Conservation (phyloP, 2,797 vertebrate genomes). For the Pangasius sanitwongsei region DNA sequence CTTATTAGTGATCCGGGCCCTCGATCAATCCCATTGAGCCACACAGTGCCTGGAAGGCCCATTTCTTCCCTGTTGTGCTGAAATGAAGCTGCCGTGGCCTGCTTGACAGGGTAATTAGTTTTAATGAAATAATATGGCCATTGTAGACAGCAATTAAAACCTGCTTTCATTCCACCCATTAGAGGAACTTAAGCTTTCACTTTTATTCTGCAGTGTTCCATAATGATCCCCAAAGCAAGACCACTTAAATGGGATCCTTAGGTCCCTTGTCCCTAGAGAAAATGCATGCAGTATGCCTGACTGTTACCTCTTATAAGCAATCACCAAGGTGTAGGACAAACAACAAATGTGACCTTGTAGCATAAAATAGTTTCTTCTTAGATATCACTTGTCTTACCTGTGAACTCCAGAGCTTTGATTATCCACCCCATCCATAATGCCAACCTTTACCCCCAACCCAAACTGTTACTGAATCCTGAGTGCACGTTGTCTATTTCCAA, state of each 20-base stretch:
- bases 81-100: slow-evolving; percentile 63
- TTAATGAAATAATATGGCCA: slow-evolving; percentile 73
- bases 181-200: slow-evolving; percentile 60
- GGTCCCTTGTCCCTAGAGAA: slow-evolving; percentile 48
- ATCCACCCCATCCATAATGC: background rate
- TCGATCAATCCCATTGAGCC: slow-evolving; percentile 68
- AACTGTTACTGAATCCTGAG: slow-evolving; percentile 31
- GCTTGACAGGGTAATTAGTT: slow-evolving; percentile 74
- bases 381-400: background rate
- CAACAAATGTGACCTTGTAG: slow-evolving; percentile 21
- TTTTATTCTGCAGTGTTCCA: slow-evolving; percentile 62
- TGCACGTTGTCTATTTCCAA: slow-evolving; percentile 29
- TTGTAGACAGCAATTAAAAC: slow-evolving; percentile 74
- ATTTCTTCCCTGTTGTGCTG: slow-evolving; percentile 64
- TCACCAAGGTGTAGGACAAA: slow-evolving; percentile 33
- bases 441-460: background rate
- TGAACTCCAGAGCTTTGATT: background rate
- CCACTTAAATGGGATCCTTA: slow-evolving; percentile 59
- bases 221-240: slow-evolving; percentile 68
- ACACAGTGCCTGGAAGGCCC: slow-evolving; percentile 62
- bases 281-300: slow-evolving; percentile 9
- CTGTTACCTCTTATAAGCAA: slow-evolving; percentile 34
- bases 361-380: background rate
- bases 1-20: slow-evolving; percentile 62
- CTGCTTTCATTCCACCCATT: slow-evolving; percentile 70